A percentile compares a stretch with the other conserved stretches of the same genome.
Conservation (phyloP, 2,888 invertebrate species). For the Scaptomyza tumidula region DNA sequence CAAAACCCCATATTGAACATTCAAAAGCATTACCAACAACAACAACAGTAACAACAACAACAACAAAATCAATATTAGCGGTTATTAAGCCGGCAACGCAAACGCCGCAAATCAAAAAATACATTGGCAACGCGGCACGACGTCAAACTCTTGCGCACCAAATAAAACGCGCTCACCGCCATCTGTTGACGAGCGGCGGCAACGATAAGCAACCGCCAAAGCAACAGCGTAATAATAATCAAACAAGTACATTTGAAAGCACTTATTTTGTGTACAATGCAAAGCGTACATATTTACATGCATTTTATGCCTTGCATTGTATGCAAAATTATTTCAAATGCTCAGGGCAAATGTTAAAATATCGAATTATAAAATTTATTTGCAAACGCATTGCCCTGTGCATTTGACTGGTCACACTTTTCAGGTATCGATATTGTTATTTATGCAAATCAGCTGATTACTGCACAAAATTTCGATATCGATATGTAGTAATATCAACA, state of each 20-base stretch:
- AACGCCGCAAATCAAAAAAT: conserved; percentile 55
- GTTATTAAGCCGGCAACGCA: conserved; percentile 48
- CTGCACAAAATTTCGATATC: conserved; percentile 37
- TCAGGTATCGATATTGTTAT: conserved; percentile 45
- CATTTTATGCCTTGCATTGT: conserved; percentile 22
- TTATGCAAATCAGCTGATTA: conserved; percentile 60
- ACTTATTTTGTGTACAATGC: conserved; percentile 11
- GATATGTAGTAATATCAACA: conserved; percentile 55
- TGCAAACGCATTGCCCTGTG: conserved; percentile 30
- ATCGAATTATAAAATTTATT: not conserved
- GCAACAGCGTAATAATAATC: conserved; percentile 44
- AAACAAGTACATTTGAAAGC: conserved; percentile 23
- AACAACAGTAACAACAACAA: conserved; percentile 33
- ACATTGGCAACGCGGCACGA: conserved; percentile 71
- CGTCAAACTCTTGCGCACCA: conserved; percentile 80
- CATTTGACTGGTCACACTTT: conserved; percentile 47
- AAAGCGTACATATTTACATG: conserved; percentile 7
- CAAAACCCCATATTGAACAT: conserved; percentile 34
- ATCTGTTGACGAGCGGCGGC: conserved; percentile 83
- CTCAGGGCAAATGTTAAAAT: conserved; percentile 14
- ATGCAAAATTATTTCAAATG: conserved; percentile 16
- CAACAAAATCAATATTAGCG: conserved; percentile 33
- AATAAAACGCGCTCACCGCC: conserved; percentile 84
- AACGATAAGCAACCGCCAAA: conserved; percentile 66
- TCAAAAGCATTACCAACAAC: conserved; percentile 45